Conservation (phyloP, 2,113 vertebrate species). For the Cyrtonyx montezumae region DNA sequence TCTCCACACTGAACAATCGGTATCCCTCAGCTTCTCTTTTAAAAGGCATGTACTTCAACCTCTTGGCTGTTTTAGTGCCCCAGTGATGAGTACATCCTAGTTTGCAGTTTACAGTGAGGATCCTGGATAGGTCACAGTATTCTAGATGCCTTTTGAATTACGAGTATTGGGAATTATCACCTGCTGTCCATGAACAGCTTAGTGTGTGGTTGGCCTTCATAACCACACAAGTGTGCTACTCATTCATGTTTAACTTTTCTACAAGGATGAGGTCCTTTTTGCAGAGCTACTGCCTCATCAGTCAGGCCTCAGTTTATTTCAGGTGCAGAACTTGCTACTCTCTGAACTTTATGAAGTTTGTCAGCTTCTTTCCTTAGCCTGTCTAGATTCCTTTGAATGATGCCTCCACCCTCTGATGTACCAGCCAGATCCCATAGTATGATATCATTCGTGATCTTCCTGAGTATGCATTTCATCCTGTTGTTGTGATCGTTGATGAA, state of each 20-base stretch:
- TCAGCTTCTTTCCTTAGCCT: not conserved
- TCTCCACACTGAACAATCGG: not conserved
- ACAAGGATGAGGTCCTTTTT: not conserved
- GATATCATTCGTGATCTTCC: not conserved
- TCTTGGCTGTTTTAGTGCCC: not conserved
- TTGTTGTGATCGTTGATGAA: not conserved
- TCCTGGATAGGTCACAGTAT: not conserved
- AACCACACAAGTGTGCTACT: not conserved
- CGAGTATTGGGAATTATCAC: not conserved
- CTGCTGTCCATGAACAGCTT: not conserved
- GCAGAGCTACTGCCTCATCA: not conserved
- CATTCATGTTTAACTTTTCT: not conserved
- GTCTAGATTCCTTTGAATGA: not conserved
- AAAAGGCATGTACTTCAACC: not conserved
- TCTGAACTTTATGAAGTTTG: not conserved
- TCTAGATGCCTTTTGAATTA: not conserved
- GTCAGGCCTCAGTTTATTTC: not conserved
- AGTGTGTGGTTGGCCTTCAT: not conserved
- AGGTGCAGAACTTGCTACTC: not conserved
- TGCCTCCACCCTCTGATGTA: not conserved
- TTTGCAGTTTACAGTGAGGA: not conserved
- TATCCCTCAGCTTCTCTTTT: not conserved
- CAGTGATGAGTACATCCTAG: not conserved
- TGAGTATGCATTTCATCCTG: rapidly evolving
- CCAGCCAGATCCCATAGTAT: not conserved